Base-by-base conservation (phyloP, 1,140 invertebrate genomes). In the Lordiphosa stackelbergi region DNA sequence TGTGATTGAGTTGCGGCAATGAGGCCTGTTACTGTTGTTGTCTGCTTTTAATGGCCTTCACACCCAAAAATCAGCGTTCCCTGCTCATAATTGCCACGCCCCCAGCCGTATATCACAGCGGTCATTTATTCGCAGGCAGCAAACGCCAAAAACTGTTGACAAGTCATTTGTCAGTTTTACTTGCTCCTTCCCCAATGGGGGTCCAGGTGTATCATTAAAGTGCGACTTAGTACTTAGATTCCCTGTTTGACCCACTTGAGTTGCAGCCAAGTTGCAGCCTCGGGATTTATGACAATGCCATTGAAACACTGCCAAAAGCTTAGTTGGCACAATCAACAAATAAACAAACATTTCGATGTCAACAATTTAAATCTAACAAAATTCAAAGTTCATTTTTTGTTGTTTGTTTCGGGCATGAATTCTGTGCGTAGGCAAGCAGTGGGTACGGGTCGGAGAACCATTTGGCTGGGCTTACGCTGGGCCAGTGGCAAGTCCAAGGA, bases 401-500 rank as follows among this genome's bases (percentile, higher is more conserved):
- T 42, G 13, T 13, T n/a, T 55, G 54, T 64, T 45, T 31, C n/a
- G 9, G 41, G 65, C 59, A 81, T 81, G 75, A 83, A 69, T 34
- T 35, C 36, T 19, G n/a, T 72, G 11, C 59, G 59, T 42, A 56
- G 38, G 37, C 34, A 71, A 13, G 38, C 52, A 7, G 7, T n/a
- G 22, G 16, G n/a, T 3, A 16, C 38, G 19, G 8, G 37, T 2
- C n/a, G 3, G 51, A 37, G 48, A 47, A 35, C 51, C 13, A 35
- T 55, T 31, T 2, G 22, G 31, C 24, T 7, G 9, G 24, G 36
- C 37, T 5, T 13, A 8, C 51, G 38, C 13, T 48, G 38, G 34
- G 48, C 37, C 37, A 13, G 8, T 5, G 9, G 56, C 0, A 40
- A 52, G 13, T 22, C 60, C 6, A 66, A 70, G 13, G 28, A 42